These are phyloP conservation scores for Benitochromis conjunctus DNA, from an alignment of 2,113 vertebrate genomes.

Conservation along the genomic window DNA sequence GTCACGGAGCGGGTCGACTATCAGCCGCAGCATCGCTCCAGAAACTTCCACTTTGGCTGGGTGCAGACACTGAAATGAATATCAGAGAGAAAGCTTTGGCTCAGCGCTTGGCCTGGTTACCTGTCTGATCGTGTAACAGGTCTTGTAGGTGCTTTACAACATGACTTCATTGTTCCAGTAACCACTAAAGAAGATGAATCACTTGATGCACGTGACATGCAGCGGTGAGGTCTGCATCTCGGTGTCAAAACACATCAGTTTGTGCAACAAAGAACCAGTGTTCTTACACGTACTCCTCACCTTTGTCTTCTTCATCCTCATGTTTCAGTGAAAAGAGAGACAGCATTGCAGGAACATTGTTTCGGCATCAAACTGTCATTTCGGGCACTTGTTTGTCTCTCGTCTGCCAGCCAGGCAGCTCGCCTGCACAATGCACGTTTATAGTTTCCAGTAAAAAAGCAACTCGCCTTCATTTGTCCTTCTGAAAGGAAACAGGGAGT, in stretches of 20 bases:
- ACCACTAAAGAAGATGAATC: slow-evolving; percentile 2
- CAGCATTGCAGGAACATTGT: slow-evolving; percentile 3
- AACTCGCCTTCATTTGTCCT: background rate
- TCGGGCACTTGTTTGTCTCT: slow-evolving; percentile 27
- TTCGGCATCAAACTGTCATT: slow-evolving; percentile 29
- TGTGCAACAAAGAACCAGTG: slow-evolving; percentile 40
- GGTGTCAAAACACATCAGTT: slow-evolving; percentile 52
- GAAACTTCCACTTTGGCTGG: background rate
- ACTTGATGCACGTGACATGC: background rate
- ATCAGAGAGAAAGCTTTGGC: background rate
- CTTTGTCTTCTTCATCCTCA: background rate
- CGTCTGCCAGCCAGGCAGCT: background rate
- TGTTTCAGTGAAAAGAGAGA: background rate
- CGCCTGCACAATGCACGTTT: slow-evolving; percentile 17
- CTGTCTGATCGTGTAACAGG: background rate
- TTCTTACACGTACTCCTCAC: slow-evolving; percentile 7
- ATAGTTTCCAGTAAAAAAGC: background rate
- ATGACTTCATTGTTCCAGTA: slow-evolving; percentile 28
- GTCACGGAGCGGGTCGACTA: background rate
- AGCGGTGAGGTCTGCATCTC: background rate
- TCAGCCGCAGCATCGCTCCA: background rate
- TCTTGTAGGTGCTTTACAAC: background rate
- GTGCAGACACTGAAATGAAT: background rate
- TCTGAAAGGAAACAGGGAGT: slow-evolving; percentile 1
- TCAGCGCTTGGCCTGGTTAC: background rate